phyloP scores from a whole-genome alignment of 2,888 invertebrate genomes.

The Ennomos erosarius region DNA sequence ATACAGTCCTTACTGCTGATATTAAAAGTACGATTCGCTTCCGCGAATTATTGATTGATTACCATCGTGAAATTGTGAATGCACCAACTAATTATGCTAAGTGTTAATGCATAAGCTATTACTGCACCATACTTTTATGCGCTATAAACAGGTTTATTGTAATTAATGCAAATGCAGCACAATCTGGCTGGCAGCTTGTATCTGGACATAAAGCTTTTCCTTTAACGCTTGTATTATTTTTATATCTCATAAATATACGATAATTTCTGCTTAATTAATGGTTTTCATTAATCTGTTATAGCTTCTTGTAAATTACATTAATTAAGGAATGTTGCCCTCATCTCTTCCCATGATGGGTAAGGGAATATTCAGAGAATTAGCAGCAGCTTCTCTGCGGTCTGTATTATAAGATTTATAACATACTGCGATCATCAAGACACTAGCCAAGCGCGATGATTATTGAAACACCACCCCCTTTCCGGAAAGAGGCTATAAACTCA shows the following conservation, averaged over 20 bases:
- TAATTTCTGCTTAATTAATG: no score
- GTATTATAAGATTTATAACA: no score
- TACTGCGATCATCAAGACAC: no score
- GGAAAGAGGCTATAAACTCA: no score
- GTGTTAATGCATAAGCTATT: conserved; percentile 51
- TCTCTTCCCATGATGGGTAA: no score
- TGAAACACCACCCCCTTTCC: no score
- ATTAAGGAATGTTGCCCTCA: no score
- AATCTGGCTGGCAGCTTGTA: conserved; percentile 24
- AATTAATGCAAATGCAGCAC: conserved; percentile 30
- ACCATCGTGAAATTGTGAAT: conserved; percentile 27
- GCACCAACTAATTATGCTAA: conserved; percentile 36
- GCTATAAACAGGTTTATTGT: conserved; percentile 21
- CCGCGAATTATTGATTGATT: conserved; percentile 50
- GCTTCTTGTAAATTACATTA: no score
- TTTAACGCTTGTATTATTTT: conserved; percentile 7
- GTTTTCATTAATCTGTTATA: no score
- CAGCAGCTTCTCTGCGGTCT: no score
- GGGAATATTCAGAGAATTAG: no score
- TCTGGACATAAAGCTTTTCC: conserved; percentile 13
- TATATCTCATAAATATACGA: not conserved
- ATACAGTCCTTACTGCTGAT: conserved; percentile 20
- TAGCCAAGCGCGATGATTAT: no score
- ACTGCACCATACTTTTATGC: conserved; percentile 25
- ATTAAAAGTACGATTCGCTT: conserved; percentile 20